Conservation (phyloP, 2,797 vertebrate genomes). For the Siniperca scherzeri region DNA sequence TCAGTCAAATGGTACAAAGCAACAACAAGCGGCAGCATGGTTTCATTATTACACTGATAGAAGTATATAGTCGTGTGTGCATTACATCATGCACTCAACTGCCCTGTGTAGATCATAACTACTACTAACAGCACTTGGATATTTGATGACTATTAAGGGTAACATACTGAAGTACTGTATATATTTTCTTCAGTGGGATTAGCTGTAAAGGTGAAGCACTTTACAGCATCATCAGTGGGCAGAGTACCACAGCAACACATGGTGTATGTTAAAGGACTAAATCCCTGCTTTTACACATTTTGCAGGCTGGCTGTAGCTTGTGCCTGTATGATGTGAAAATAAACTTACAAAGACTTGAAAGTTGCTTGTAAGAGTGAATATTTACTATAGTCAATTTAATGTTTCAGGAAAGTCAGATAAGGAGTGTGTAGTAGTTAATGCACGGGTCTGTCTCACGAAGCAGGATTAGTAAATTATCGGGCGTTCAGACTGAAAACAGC, state of each 20-base stretch:
- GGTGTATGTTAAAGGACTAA: too few species aligned
- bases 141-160: neutral
- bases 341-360: slow-evolving; percentile 33
- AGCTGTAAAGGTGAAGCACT: neutral
- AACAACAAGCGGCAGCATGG: slow-evolving; percentile 50
- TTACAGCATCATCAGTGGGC: neutral
- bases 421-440: neutral
- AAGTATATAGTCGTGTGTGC: neutral
- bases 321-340: neutral
- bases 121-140: neutral
- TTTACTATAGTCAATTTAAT: neutral
- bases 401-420: neutral
- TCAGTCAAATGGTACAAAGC: slow-evolving; percentile 58
- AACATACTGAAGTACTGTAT: neutral
- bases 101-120: neutral
- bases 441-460: neutral
- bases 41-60: neutral
- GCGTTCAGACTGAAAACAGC: neutral
- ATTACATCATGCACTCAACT: neutral
- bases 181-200: neutral
- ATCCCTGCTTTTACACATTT: neutral
- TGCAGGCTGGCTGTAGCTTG: slow-evolving; percentile 12
- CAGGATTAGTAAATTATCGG: neutral
- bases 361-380: neutral
- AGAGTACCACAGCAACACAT: neutral